Percentiles rank a stretch among this genome's conserved stretches.
Evolutionary conservation across 2,797 vertebrate species (phyloP).

Genomic region (Hippoglossus hippoglossus): DNA sequence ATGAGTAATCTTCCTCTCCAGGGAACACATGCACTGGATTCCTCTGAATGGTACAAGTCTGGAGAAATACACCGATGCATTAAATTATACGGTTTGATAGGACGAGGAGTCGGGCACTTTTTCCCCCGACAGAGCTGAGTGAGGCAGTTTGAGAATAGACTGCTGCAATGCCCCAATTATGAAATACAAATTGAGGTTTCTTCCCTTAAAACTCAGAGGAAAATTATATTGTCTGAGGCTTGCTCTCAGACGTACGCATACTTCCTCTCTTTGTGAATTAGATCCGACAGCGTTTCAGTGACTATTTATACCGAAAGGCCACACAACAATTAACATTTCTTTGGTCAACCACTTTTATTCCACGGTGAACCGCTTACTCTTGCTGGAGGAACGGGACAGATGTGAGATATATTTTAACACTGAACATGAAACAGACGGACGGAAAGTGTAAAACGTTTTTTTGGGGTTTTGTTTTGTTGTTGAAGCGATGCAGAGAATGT

Average conservation of each 20-base stretch:
- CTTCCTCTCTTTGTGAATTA: conserved; percentile 74
- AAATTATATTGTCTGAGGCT: conserved; percentile 63
- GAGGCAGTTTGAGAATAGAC: conserved; percentile 62
- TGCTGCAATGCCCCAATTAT: conserved; percentile 56
- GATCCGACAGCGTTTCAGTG: conserved; percentile 71
- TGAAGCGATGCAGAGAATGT: conserved; percentile 40
- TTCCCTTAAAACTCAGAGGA: conserved; percentile 35
- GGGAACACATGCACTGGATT: conserved; percentile 51
- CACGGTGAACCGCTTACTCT: conserved; percentile 77
- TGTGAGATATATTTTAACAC: conserved; percentile 82
- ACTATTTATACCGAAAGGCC: conserved; percentile 80
- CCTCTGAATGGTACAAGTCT: conserved; percentile 42
- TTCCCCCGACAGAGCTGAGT: conserved; percentile 41
- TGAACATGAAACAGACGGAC: conserved; percentile 75
- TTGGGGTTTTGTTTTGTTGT: background rate
- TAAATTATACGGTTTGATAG: conserved; percentile 74
- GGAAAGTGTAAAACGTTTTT: conserved; percentile 38
- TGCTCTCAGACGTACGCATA: conserved; percentile 55
- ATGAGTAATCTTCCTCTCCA: conserved; percentile 14
- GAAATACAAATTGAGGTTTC: conserved; percentile 65
- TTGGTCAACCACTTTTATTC: conserved; percentile 83
- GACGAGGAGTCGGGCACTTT: conserved; percentile 43
- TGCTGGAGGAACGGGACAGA: conserved; percentile 71
- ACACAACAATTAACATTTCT: conserved; percentile 83
- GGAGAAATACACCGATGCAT: conserved; percentile 72